Evolutionary conservation across 2,888 invertebrate genomes (phyloP), one percentile per base, ranked within the genome.

Genomic region (Mimumesa dahlbomi): DNA sequence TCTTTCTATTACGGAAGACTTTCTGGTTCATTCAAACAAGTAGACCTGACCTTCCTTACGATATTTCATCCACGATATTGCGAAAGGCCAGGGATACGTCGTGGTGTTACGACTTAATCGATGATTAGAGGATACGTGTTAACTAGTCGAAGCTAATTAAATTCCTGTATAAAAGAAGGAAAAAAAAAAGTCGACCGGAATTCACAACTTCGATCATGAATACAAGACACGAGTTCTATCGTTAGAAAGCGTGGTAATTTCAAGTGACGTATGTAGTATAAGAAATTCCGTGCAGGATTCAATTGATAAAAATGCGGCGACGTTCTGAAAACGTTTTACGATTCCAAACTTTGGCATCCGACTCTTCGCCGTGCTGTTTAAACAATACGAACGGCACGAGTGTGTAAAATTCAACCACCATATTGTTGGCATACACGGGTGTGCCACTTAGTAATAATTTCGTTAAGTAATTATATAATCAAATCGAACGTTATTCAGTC

Each of bases 221-320:
- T 57, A 67, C 62, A 53, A 71, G 71, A 67, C 77, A 65, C 73
- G 68, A 58, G 70, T 61, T 74, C 78, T 74, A 76, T 79, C 76
- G 76, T 76, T 79, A 79, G 79, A 79, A 79, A 79, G 79, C 79
- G 79, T 79, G 76, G 76, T 79, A 79, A 78, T 72, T n/a, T 64
- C 79, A 63, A 66, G 74, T 72, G 74, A 79, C 76, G 79, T 73
- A 74, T 72, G 79, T 76, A 71, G 71, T 68, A 69, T 69, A 74
- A 79, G 79, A 79, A 79, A 65, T 69, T 57, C 74, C 54, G 61
- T 14, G 58, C 69, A 53, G 61, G 64, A 69, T 66, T 68, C 69
- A 64, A 75, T 65, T 66, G 50, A 42, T 53, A 65, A 73, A 73
- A 73, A 68, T 73, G 61, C 68, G 11, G n/a, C 29, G 43, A 34